Conservation (phyloP, 1,140 invertebrate species). For the Lucilia sericata region DNA sequence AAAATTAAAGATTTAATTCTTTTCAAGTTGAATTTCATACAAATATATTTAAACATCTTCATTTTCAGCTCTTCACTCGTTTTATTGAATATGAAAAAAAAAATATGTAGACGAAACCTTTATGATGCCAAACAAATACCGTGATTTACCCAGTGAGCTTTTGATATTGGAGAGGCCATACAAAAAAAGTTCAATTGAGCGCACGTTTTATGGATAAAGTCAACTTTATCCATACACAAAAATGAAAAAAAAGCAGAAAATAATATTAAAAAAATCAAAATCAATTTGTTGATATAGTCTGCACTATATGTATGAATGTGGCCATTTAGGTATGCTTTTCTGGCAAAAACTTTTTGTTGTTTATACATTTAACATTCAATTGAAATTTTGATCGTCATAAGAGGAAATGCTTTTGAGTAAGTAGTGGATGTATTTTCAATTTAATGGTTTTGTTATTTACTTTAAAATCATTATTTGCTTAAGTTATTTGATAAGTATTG, state of each 20-base stretch:
- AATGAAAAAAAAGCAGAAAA: background rate
- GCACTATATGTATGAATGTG: slow-evolving; percentile 7
- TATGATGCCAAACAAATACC: slow-evolving; percentile 42
- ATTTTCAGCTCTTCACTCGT: background rate
- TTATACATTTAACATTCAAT: background rate
- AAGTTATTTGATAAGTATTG: no score
- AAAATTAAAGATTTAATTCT: no score
- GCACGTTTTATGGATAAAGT: slow-evolving; percentile 39
- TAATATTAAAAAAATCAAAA: slow-evolving; percentile 3
- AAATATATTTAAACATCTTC: background rate
- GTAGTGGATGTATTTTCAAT: no score
- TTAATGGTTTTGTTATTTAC: no score
- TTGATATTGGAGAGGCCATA: slow-evolving; percentile 37
- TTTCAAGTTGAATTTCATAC: no score
- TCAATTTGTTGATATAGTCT: slow-evolving; percentile 37
- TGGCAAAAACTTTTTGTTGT: background rate
- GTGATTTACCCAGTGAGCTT: slow-evolving; percentile 26
- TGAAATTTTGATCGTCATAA: background rate
- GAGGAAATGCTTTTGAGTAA: background rate
- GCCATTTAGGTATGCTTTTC: slow-evolving; percentile 1
- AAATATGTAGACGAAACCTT: background rate
- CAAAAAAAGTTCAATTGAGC: slow-evolving; percentile 42
- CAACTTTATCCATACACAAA: slow-evolving; percentile 35
- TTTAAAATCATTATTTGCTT: no score
- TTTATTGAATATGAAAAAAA: background rate